Conservation (phyloP, 64 coral and sea anemone genomes). For the Actinia tenebrosa region DNA sequence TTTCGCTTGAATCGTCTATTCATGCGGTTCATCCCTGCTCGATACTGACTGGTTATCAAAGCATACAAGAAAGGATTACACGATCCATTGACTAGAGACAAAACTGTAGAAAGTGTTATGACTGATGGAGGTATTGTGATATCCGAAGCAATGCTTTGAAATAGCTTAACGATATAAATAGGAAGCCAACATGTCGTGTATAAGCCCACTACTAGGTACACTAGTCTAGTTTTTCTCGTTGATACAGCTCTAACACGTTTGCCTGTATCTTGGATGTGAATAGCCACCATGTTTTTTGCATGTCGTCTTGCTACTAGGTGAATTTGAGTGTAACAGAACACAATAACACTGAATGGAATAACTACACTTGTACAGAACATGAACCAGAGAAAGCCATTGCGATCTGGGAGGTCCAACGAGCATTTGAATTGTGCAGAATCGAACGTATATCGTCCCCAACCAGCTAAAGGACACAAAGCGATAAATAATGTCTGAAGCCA, state of each 20-base stretch:
- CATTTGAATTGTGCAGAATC: conserved; percentile 52
- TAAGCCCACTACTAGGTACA: conserved; percentile 74
- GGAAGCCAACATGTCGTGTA: conserved; percentile 80
- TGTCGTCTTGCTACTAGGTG: conserved; percentile 83
- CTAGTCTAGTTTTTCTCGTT: conserved; percentile 68
- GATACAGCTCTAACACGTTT: conserved; percentile 52
- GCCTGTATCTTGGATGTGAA: conserved; percentile 71
- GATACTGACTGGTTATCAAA: conserved; percentile 78
- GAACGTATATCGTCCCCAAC: conserved; percentile 63
- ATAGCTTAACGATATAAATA: conserved; percentile 46
- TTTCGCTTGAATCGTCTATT: conserved; percentile 39
- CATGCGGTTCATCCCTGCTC: conserved; percentile 55
- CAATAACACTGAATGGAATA: conserved; percentile 49
- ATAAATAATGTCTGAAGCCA: conserved; percentile 67
- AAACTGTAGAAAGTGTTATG: conserved; percentile 36
- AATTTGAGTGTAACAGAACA: conserved; percentile 86
- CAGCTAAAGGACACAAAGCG: conserved; percentile 46
- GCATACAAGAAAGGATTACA: conserved; percentile 84
- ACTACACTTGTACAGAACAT: conserved; percentile 47
- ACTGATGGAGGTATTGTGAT: conserved; percentile 24
- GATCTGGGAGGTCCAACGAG: conserved; percentile 37
- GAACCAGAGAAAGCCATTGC: conserved; percentile 60
- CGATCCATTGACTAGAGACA: conserved; percentile 65
- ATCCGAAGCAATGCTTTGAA: conserved; percentile 34
- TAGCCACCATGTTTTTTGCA: conserved; percentile 66